Conservation (phyloP, 2,113 vertebrate species). For the Vidua chalybeata region DNA sequence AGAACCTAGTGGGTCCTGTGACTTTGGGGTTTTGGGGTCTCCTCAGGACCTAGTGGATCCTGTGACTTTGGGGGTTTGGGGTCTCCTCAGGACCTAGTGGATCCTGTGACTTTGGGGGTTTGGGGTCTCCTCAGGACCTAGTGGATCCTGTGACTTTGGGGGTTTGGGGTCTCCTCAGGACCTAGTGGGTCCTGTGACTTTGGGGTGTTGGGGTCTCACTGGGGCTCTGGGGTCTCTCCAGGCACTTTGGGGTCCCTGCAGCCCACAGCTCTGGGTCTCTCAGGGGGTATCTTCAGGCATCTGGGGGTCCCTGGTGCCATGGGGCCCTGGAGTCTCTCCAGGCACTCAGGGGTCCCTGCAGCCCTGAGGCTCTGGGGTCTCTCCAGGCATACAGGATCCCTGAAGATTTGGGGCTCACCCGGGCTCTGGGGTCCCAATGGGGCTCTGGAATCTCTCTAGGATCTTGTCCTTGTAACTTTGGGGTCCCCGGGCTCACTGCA, state of each 20-base stretch:
- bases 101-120: neutral
- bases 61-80: neutral
- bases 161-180: neutral
- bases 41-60: neutral
- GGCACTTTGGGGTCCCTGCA: neutral
- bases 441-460: neutral
- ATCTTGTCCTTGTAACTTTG: neutral
- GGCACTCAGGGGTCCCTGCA: no score
- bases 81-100: neutral
- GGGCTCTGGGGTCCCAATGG: neutral
- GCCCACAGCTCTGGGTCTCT: neutral
- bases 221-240: neutral
- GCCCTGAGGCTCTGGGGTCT: neutral
- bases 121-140: neutral
- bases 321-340: neutral
- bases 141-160: neutral
- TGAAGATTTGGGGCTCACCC: neutral
- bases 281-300: neutral
- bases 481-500: neutral
- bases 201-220: neutral
- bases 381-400: neutral
- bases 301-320: neutral
- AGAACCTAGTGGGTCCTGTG: neutral
- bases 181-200: neutral
- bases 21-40: neutral